Evolutionary conservation across 2,113 vertebrate genomes (phyloP).

Genomic region (Chloroceryle aenea): DNA sequence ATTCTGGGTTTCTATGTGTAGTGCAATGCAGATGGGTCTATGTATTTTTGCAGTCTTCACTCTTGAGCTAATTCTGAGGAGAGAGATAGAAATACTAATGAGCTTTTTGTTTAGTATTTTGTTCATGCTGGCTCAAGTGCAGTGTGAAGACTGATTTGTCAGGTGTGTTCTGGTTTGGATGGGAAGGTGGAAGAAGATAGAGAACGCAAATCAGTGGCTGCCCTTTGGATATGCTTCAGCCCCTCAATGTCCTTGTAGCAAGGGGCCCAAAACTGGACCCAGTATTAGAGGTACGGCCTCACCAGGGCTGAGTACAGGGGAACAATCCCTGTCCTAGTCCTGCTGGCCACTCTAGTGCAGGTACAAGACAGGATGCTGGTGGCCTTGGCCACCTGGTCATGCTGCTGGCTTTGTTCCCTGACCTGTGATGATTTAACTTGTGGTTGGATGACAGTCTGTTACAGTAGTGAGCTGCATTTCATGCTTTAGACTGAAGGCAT

Average conservation of each 20-base stretch:
- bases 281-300: neutral
- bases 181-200: neutral
- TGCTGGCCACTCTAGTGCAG: neutral
- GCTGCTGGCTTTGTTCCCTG: neutral
- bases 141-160: neutral
- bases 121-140: neutral
- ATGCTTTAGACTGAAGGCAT: neutral
- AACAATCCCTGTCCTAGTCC: neutral
- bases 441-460: neutral
- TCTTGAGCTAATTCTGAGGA: neutral
- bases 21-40: neutral
- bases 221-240: neutral
- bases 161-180: neutral
- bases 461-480: neutral
- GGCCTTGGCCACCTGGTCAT: no score
- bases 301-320: neutral
- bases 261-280: neutral
- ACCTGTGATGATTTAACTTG: neutral
- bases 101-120: neutral
- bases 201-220: accelerated
- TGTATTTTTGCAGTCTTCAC: neutral
- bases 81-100: neutral
- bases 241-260: neutral
- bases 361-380: neutral
- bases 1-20: neutral